Evolutionary conservation across 2,888 invertebrate genomes (phyloP), one percentile per base, ranked within the genome.

Genomic region (Callyntrura sp.): DNA sequence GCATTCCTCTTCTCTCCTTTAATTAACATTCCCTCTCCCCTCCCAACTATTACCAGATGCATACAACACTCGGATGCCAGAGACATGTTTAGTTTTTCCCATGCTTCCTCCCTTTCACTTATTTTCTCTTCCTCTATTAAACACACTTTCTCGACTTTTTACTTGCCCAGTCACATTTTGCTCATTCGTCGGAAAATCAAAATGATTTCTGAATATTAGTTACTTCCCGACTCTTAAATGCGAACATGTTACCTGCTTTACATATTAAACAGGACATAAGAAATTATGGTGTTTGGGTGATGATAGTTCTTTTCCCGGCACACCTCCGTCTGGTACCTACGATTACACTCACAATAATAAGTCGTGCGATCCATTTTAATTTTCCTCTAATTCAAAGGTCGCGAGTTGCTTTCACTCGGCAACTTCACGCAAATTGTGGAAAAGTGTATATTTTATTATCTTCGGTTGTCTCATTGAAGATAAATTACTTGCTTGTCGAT

Each of bases 11-110:
- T 70, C 73, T 73, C 45, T 88, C 88, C 83, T 88, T 88, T 88
- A 88, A 88, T 88, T 88, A 88, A 88, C 83, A 88, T 83, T 88
- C 82, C 87, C 87, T 88, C 83, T 76, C 65, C 43, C 35, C n/a
- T 51, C 28, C 23, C n/a, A n/a, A 3, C 48, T 14, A 25, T 14
- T 70, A 57, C 48, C 17, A 23, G 48, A 51, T 48, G 48, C 78
- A 76, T 48, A 48, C 23, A 20, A n/a, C 57, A 55, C 55, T 57
- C 28, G 9, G 9, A 79, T 79, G 57, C 57, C 28, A 35, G 11
- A 70, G 43, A 76, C 76, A 79, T 79, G 60, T 79, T 57, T 79
- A 79, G 35, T 23, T 62, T 82, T 82, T 82, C 45, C 82, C 79
- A 28, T 60, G 57, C 79, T 35, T 8, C 28, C 28, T 78, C 57